Evolutionary conservation across 2,888 invertebrate species (phyloP).

Genomic region (Amblyjoppa fuscipennis): DNA sequence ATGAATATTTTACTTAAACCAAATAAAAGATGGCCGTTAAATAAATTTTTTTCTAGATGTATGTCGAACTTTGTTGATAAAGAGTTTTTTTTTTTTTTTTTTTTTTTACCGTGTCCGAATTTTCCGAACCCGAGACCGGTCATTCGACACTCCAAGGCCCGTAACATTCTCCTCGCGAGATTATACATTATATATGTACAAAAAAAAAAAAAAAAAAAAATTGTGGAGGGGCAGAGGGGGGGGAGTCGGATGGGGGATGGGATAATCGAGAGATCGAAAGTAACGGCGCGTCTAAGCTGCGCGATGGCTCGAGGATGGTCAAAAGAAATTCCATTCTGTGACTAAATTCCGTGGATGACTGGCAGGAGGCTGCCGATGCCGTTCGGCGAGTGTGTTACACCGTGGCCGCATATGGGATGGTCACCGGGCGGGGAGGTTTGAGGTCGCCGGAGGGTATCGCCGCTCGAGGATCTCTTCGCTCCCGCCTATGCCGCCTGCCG

Average conservation of each 20-base stretch:
- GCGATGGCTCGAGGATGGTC: conserved; percentile 70
- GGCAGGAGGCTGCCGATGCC: conserved; percentile 78
- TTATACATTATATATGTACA: not conserved
- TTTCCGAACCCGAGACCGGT: not conserved
- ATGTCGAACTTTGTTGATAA: too few relatives aligned
- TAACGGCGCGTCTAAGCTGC: conserved; percentile 51
- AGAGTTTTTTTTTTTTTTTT: too few relatives aligned
- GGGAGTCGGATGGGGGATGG: not conserved
- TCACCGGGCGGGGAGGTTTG: conserved; percentile 75
- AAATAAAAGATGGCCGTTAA: too few relatives aligned
- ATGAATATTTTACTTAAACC: too few relatives aligned
- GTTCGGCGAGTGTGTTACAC: conserved; percentile 34
- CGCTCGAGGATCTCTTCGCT: conserved; percentile 77
- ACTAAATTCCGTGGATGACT: conserved; percentile 84
- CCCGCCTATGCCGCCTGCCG: conserved; percentile 63
- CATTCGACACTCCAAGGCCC: not conserved
- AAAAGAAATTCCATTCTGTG: conserved; percentile 82
- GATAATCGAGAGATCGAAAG: conserved; percentile 64
- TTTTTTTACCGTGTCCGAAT: not conserved
- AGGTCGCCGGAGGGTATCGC: conserved; percentile 81
- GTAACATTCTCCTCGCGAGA: conserved; percentile 13
- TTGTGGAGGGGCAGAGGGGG: too few relatives aligned
- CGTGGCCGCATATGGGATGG: conserved; percentile 74
- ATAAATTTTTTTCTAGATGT: too few relatives aligned
- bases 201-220: not conserved